Evolutionary conservation across 2,797 vertebrate species (phyloP).

Genomic region (Linurgus olivaceus): DNA sequence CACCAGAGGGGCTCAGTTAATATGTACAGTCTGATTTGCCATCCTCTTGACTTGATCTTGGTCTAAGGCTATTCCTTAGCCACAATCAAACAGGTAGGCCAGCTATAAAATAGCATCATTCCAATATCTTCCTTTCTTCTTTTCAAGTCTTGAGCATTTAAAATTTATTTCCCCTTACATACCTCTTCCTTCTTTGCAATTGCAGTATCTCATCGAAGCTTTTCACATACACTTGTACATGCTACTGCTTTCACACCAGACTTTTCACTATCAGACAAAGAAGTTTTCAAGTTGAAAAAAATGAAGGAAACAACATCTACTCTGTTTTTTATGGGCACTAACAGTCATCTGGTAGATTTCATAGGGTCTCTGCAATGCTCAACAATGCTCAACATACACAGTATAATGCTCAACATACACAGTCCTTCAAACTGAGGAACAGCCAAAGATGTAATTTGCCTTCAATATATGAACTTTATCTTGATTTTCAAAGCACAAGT

Average conservation of each 20-base stretch:
- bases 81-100: not conserved
- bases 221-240: not conserved
- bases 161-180: not conserved
- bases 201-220: not conserved
- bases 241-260: not conserved
- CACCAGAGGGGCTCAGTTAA: not conserved
- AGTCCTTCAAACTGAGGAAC: not conserved
- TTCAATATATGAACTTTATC: not conserved
- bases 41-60: not conserved
- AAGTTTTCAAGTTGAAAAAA: not conserved
- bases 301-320: not conserved
- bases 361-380: not conserved
- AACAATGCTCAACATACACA: not conserved
- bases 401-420: not conserved
- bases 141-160: not conserved
- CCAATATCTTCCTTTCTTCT: not conserved
- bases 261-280: not conserved
- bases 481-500: not conserved
- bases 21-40: not conserved
- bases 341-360: not conserved
- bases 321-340: not conserved
- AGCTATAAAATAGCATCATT: not conserved
- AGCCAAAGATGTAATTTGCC: not conserved
- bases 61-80: not conserved
- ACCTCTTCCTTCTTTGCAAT: not conserved